Percentiles rank a stretch among this genome's conserved stretches.
Conservation (phyloP, 2,888 invertebrate species). For the Pachycephus smyrnensis region DNA sequence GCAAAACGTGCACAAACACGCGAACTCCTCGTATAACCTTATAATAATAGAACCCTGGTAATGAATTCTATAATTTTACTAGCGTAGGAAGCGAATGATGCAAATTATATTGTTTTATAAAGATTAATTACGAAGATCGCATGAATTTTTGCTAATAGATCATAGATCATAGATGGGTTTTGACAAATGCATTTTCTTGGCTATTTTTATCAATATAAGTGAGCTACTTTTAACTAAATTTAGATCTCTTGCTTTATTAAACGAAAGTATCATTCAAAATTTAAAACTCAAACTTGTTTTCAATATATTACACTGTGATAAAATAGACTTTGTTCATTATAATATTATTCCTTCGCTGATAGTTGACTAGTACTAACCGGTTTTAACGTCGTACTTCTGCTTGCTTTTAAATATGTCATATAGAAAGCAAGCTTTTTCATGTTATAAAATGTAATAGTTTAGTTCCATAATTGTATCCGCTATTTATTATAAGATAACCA, state of each 20-base stretch:
- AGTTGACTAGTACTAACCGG: background rate
- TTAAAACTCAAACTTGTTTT: background rate
- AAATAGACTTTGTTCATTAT: background rate
- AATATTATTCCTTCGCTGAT: background rate
- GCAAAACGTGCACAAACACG: background rate
- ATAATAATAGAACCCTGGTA: background rate
- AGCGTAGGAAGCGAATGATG: background rate
- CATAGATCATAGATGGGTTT: too few species aligned
- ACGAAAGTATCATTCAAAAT: background rate
- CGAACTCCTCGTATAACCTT: background rate
- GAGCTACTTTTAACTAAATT: background rate
- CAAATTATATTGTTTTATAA: background rate
- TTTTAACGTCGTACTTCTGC: background rate
- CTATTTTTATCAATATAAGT: background rate
- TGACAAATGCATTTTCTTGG: background rate
- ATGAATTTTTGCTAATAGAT: too few species aligned
- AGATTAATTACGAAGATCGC: background rate
- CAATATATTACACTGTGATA: background rate
- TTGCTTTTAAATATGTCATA: background rate
- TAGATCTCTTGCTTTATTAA: background rate
- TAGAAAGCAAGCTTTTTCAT: background rate
- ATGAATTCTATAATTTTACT: background rate
- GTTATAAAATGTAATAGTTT: background rate
- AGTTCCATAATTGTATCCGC: background rate
- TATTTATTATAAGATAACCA: background rate